Conservation (phyloP, 1,140 invertebrate genomes). For the Scaptomyza hsui region DNA sequence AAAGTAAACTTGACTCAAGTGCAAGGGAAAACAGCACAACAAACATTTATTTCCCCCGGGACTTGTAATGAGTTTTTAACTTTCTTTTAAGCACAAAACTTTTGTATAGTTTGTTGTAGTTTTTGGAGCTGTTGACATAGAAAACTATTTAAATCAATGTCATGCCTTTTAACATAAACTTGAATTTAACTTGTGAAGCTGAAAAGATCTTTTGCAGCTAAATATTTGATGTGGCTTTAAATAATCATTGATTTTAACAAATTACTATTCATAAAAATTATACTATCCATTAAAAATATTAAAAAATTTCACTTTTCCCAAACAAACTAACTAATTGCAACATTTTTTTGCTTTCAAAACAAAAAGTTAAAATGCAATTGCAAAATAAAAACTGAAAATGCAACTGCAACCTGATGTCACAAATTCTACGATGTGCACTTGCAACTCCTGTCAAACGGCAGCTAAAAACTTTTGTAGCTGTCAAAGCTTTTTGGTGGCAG, state of each 20-base stretch:
- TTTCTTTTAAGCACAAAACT: too few species aligned
- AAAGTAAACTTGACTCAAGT: constrained; percentile 17
- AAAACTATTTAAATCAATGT: neutral
- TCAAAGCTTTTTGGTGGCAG: constrained; percentile 23
- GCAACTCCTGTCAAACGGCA: constrained; percentile 19
- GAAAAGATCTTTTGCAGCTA: too few species aligned
- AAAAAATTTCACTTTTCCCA: neutral
- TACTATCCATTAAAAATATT: too few species aligned
- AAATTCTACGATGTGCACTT: constrained; percentile 8
- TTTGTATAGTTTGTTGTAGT: neutral
- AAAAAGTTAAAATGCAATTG: neutral
- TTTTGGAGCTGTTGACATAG: neutral
- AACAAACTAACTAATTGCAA: constrained; percentile 12
- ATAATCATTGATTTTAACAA: too few species aligned
- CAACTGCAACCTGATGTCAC: constrained; percentile 5
- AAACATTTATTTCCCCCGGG: neutral
- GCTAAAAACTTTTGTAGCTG: constrained; percentile 20
- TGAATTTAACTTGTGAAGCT: neutral
- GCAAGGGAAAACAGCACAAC: constrained; percentile 12
- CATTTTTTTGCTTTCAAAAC: neutral
- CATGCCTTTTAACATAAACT: neutral
- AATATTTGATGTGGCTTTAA: neutral
- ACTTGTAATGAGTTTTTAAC: constrained; percentile 4
- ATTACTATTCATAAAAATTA: too few species aligned
- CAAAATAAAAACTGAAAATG: neutral